Conservation (phyloP, 2,888 invertebrate species). For the Lissonota sp. region DNA sequence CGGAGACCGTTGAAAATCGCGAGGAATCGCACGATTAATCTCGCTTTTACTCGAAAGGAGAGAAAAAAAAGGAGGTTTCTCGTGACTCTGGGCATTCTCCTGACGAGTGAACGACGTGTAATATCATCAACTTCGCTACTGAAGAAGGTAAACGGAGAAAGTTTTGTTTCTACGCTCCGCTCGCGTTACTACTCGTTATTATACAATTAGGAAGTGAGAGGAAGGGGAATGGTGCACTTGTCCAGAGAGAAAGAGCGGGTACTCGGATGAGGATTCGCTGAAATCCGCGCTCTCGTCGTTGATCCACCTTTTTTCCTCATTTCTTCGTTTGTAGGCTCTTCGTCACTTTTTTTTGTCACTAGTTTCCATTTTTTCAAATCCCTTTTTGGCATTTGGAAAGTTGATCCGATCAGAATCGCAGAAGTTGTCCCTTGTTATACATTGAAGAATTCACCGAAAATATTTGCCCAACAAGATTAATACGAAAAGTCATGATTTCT, state of each 20-base stretch:
- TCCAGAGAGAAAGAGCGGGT: slow-evolving; percentile 23
- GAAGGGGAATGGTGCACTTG: slow-evolving; percentile 57
- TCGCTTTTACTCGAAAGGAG: slow-evolving; percentile 54
- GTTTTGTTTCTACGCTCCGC: slow-evolving; percentile 66
- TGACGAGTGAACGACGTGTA: not conserved
- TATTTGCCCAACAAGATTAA: too few relatives aligned
- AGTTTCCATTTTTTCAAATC: not conserved
- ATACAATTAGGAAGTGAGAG: slow-evolving; percentile 56
- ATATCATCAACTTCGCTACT: slow-evolving; percentile 54
- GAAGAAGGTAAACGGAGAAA: slow-evolving; percentile 72
- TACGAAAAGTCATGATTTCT: too few relatives aligned
- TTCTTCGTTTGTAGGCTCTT: slow-evolving; percentile 1
- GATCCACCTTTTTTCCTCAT: not conserved
- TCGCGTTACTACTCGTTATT: slow-evolving; percentile 56
- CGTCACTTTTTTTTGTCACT: not conserved
- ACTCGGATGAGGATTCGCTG: not conserved
- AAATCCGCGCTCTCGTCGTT: slow-evolving; percentile 6
- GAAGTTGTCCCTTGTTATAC: too few relatives aligned
- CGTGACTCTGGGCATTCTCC: slow-evolving; percentile 18
- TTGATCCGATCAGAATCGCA: too few relatives aligned
- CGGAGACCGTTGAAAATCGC: slow-evolving; percentile 40
- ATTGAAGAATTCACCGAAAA: too few relatives aligned
- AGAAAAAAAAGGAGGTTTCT: slow-evolving; percentile 25
- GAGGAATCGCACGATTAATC: slow-evolving; percentile 30
- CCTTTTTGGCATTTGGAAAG: too few relatives aligned